Base-by-base conservation (phyloP, 2,113 vertebrate species). In the Odontesthes bonariensis region DNA sequence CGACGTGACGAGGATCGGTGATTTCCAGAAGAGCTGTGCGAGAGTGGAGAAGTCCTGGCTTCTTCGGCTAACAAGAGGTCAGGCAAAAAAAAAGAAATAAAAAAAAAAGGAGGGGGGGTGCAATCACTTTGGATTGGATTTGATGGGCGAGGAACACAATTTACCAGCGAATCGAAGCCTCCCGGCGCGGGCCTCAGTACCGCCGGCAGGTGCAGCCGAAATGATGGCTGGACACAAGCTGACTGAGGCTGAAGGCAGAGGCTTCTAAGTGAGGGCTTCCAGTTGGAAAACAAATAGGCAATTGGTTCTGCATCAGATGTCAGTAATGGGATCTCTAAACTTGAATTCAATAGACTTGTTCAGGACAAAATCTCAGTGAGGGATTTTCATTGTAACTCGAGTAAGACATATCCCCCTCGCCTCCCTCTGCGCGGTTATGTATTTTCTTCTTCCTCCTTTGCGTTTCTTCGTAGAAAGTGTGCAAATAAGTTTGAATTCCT, bases 71-170 rank as follows among this genome's bases (percentile, higher is more conserved):
- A 33, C 19, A 58, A 69, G 51, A 13, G 20, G 14, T 92, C 85
- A 82, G 91, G 27, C 27, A 27, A 89, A 71, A 55, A 51, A 44
- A 59, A 40, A 55, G 55, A n/a, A 72, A 56, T 65, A 20, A 81
- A 55, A 58, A 23, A 61, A 55, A 9, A 19, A 16, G n/a, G 17
- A 49, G 22, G 0, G 63, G 64, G 49, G 32, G 85, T 86, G 88
- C 85, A 62, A 73, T 83, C 44, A 14, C 91, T 93, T n/a, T 3
- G 27, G 93, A 94, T 92, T 91, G 90, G 90, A 87, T 93, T 94
- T 92, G 95, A 95, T 95, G 62, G 79, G 11, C 84, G 91, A 85
- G 79, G 93, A 95, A 94, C 92, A 88, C 94, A 95, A 95, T 96
- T 53, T 95, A 84, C 78, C 64, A 8, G 75, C 61, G 1, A 77